Conservation (phyloP, 2,113 vertebrate genomes). For the Otis tarda region DNA sequence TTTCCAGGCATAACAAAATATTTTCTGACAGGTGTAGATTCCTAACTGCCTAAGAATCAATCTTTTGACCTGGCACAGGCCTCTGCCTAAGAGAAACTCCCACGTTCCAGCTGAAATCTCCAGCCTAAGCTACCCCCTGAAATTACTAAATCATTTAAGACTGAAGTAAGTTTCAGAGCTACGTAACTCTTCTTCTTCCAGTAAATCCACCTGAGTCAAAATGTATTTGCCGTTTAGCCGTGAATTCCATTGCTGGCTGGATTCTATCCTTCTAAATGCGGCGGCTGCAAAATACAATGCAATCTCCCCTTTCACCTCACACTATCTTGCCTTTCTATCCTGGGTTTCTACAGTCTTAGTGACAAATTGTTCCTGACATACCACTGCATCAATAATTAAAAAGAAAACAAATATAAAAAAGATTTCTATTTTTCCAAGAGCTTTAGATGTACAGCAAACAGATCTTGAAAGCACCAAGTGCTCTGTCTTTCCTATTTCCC, state of each 20-base stretch:
- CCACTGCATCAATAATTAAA: not conserved
- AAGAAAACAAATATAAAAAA: not conserved
- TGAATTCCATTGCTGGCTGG: not conserved
- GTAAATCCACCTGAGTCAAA: not conserved
- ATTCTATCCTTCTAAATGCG: not conserved
- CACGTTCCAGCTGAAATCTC: not conserved
- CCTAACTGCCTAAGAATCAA: not conserved
- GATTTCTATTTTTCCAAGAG: not conserved
- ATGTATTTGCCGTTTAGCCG: not conserved
- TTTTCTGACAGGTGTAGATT: not conserved
- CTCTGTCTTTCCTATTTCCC: not conserved
- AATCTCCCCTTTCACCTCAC: not conserved
- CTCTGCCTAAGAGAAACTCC: not conserved
- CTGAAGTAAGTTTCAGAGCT: not conserved
- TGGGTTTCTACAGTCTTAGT: not conserved
- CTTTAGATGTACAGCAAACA: not conserved
- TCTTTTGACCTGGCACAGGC: not conserved
- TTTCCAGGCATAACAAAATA: not conserved
- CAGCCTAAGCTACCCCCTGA: not conserved
- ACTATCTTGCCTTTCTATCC: not conserved
- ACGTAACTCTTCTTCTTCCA: not conserved
- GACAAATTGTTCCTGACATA: not conserved
- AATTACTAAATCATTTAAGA: not conserved
- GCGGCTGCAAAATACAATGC: not conserved
- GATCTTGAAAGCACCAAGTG: not conserved